Evolutionary conservation across 1,140 invertebrate genomes (phyloP).

Genomic region (Pseudomyrmex concolor): DNA sequence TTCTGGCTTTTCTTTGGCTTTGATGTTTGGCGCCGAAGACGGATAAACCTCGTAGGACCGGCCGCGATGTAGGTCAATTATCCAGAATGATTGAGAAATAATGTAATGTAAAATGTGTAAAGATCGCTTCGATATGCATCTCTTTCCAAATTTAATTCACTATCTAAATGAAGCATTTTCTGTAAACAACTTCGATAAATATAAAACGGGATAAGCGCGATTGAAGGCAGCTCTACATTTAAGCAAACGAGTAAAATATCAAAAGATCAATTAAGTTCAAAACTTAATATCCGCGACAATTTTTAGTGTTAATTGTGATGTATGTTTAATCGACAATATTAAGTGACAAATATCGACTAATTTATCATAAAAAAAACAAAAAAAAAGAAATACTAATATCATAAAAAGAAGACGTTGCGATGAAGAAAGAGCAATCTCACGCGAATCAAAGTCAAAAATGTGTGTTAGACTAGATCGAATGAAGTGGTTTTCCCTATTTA

Average conservation of each 20-base stretch:
- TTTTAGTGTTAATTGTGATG: too few species aligned
- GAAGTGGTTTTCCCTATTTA: not conserved
- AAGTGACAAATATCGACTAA: too few species aligned
- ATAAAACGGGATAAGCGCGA: too few species aligned
- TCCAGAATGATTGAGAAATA: slow-evolving; percentile 11
- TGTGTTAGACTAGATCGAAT: not conserved
- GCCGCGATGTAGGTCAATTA: slow-evolving; percentile 16
- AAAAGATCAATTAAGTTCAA: too few species aligned
- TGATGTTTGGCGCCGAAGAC: slow-evolving; percentile 3
- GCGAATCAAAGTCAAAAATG: not conserved
- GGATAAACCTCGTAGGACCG: slow-evolving; percentile 13
- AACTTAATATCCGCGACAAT: too few species aligned
- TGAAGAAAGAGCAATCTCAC: too few species aligned
- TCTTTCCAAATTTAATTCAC: not conserved
- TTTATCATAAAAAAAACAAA: too few species aligned
- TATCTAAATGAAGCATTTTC: not conserved
- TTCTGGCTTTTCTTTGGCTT: slow-evolving; percentile 7
- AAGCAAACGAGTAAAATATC: too few species aligned
- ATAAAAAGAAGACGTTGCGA: too few species aligned
- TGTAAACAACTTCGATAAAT: not conserved
- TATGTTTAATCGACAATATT: too few species aligned
- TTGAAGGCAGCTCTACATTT: too few species aligned
- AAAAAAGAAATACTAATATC: too few species aligned
- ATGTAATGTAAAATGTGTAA: not conserved
- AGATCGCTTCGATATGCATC: not conserved